Percentiles rank a stretch among this genome's conserved stretches.
phyloP scores from a whole-genome alignment of 2,888 invertebrate species.

The Ariolimax columbianus region DNA sequence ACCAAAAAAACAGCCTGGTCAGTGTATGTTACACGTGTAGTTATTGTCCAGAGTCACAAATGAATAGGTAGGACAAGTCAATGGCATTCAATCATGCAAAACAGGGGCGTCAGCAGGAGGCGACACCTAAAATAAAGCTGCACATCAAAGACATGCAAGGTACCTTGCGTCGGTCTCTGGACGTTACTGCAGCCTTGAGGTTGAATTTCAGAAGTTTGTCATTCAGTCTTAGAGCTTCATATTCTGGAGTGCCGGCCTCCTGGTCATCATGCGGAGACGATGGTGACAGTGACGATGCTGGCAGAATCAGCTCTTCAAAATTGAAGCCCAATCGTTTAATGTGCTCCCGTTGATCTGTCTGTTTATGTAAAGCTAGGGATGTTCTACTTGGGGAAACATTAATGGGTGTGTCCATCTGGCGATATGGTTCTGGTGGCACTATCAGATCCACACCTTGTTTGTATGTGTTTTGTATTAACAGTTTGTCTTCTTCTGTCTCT shows the following conservation, averaged over 20 bases:
- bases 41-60: background rate
- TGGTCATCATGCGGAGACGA: slow-evolving; percentile 47
- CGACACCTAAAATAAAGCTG: slow-evolving; percentile 37
- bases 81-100: slow-evolving; percentile 40
- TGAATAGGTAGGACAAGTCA: background rate
- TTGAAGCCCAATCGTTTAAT: slow-evolving; percentile 25
- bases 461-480: background rate
- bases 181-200: slow-evolving; percentile 57
- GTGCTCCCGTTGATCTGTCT: background rate
- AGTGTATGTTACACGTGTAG: background rate
- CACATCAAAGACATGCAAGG: slow-evolving; percentile 39
- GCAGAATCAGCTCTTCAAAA: slow-evolving; percentile 15
- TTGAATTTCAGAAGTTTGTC: slow-evolving; percentile 59
- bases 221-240: slow-evolving; percentile 53
- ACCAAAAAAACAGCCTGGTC: background rate
- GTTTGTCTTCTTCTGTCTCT: background rate
- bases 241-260: slow-evolving; percentile 55
- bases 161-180: slow-evolving; percentile 60
- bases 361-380: slow-evolving; percentile 6
- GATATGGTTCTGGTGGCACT: background rate
- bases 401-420: background rate
- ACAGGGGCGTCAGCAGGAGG: background rate
- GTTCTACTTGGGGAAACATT: slow-evolving; percentile 12
- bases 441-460: background rate
- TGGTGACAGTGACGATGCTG: slow-evolving; percentile 24